Base-by-base conservation (phyloP, 2,797 vertebrate species). In the Spatula clypeata region DNA sequence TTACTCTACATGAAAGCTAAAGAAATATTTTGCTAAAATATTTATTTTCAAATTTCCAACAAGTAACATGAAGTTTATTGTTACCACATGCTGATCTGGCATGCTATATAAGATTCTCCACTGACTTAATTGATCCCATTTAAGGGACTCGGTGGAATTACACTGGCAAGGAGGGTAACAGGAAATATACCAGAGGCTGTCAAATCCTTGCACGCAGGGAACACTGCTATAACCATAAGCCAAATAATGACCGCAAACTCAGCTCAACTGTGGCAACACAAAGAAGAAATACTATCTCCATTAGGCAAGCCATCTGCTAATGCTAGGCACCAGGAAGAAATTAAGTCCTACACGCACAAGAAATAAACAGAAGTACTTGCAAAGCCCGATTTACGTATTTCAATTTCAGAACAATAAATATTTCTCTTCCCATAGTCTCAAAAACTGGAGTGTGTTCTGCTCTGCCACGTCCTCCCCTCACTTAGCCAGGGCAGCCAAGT, bases 401-500 rank as follows among this genome's bases (percentile, higher is more conserved):
- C 61, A 3, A 0, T 7, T 23, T 29, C 45, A 66, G 76, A 67
- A 75, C 24, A 95, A 29, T 17, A 74, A 93, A 70, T 8, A 75
- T 24, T 55, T 47, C 62, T 42, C 36, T n/a, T 36, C 79, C 65
- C 1, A 0, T 2, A 38, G 27, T 2, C 14, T 26, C n/a, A 20
- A 23, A 31, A 44, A 9, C 36, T 5, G 86, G 49, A 12, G 44
- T 1, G 1, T 10, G 72, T 55, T 64, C 86, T 69, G 65, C 71
- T 42, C 36, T 42, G 86, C 92, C 93, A 88, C 69, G 9, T 74
- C 61, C 16, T 44, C 16, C 23, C 47, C 87, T 54, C 1, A 3
- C 67, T 64, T 53, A 15, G 79, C 60, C 90, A 57, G 65, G 75
- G 64, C 72, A 69, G 89, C 79, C 91, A 90, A 36, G 70, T 44